Percentiles rank a stretch among this genome's conserved stretches.
Conservation (phyloP, 23 tunicate genomes). For the Styela clava region DNA sequence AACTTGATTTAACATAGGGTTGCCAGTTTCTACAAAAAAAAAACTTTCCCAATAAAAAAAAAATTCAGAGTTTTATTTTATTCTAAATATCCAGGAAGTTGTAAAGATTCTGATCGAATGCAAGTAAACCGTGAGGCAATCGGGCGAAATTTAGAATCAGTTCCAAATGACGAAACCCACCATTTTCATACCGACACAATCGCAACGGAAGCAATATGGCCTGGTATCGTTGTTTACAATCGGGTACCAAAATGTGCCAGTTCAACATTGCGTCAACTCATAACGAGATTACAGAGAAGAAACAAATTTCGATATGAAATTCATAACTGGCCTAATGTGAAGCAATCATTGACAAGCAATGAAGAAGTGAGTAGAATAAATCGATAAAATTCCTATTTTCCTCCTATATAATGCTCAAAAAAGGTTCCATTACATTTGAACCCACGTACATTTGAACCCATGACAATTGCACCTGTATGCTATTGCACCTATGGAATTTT, state of each 20-base stretch:
- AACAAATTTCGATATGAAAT: slow-evolving; percentile 19
- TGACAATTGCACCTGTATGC: too few species aligned
- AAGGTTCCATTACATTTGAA: too few species aligned
- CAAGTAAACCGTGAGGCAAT: too few species aligned
- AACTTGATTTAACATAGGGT: too few species aligned
- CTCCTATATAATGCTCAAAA: too few species aligned
- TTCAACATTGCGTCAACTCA: slow-evolving; percentile 14
- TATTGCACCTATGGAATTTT: too few species aligned
- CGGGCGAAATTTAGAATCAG: neutral
- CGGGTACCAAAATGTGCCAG: slow-evolving; percentile 32
- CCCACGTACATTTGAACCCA: too few species aligned
- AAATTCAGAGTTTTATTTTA: too few species aligned
- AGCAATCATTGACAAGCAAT: slow-evolving; percentile 1
- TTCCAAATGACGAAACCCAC: neutral
- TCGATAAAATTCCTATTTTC: too few species aligned
- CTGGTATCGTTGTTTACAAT: slow-evolving; percentile 10
- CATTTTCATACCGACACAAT: neutral
- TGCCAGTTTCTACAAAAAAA: too few species aligned
- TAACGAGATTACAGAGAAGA: neutral
- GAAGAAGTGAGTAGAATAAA: slow-evolving; percentile 11
- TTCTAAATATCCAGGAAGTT: neutral
- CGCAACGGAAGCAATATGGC: neutral
- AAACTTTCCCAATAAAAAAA: too few species aligned
- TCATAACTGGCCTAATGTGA: slow-evolving; percentile 26
- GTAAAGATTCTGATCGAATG: too few species aligned